phyloP scores from a whole-genome alignment of 2,113 vertebrate species.

The Pogona vitticeps region DNA sequence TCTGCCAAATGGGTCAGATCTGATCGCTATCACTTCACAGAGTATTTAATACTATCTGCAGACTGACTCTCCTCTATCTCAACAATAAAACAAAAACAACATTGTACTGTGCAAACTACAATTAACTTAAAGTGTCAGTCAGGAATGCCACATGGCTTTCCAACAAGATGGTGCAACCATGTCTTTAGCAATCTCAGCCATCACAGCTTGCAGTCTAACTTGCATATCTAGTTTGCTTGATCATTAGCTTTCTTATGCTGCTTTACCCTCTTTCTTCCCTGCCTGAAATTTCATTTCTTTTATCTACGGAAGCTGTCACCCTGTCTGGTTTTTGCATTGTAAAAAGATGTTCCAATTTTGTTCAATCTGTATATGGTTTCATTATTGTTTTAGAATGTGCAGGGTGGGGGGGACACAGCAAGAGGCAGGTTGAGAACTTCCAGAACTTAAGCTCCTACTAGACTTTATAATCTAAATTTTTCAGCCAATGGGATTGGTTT shows the following conservation, averaged over 20 bases:
- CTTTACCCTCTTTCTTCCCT: neutral
- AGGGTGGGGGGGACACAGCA: neutral
- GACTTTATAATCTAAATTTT: neutral
- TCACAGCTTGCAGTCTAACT: neutral
- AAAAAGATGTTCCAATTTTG: neutral
- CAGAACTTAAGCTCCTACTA: neutral
- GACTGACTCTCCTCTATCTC: neutral
- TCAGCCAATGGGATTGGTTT: neutral
- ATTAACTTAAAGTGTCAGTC: neutral
- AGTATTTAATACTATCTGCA: slow-evolving; percentile 1
- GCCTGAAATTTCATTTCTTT: neutral
- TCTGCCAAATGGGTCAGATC: slow-evolving; percentile 22
- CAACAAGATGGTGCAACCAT: neutral
- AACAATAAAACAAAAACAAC: neutral
- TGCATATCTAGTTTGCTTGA: neutral
- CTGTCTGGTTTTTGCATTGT: neutral
- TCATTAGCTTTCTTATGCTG: neutral
- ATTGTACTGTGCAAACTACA: neutral
- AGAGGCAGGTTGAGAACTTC: neutral
- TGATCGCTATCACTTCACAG: slow-evolving; percentile 8
- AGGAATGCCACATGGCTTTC: neutral
- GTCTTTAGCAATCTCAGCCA: neutral
- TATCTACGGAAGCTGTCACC: neutral
- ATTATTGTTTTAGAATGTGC: neutral
- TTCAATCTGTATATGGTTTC: neutral